phyloP scores from a whole-genome alignment of 2,888 invertebrate species.

The Dromius quadrimaculatus region DNA sequence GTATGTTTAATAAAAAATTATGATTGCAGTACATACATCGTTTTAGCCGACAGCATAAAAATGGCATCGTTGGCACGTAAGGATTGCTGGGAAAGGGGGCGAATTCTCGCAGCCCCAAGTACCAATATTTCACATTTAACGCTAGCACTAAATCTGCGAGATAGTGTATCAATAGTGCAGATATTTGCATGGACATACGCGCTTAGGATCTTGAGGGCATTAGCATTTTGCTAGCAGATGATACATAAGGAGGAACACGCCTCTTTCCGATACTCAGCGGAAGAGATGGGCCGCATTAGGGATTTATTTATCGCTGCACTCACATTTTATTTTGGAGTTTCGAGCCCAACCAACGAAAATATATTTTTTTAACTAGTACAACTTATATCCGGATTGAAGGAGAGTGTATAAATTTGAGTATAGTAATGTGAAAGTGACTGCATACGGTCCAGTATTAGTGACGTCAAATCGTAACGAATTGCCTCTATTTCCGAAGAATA shows the following conservation, averaged over 20 bases:
- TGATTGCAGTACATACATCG: slow-evolving; percentile 36
- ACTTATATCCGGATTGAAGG: too few species aligned
- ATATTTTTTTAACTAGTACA: too few species aligned
- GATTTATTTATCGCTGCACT: too few species aligned
- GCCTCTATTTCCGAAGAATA: slow-evolving; percentile 58
- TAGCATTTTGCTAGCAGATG: slow-evolving; percentile 36
- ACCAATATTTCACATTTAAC: slow-evolving; percentile 30
- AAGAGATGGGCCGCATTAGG: background rate
- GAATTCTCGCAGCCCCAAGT: background rate
- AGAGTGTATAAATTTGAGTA: too few species aligned
- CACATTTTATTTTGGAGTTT: too few species aligned
- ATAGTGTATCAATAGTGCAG: slow-evolving; percentile 41
- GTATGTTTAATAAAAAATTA: slow-evolving; percentile 40
- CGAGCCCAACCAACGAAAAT: too few species aligned
- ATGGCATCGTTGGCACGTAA: slow-evolving; percentile 2
- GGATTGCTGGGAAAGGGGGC: slow-evolving; percentile 6
- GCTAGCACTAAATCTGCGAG: slow-evolving; percentile 25
- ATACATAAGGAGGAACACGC: slow-evolving; percentile 37
- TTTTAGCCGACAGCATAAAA: slow-evolving; percentile 4
- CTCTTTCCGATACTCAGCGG: slow-evolving; percentile 39
- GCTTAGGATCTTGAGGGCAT: slow-evolving; percentile 24
- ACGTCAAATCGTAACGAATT: slow-evolving; percentile 59
- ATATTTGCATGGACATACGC: slow-evolving; percentile 41
- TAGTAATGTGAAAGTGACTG: slow-evolving; percentile 3
- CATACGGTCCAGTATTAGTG: slow-evolving; percentile 31